Base-by-base conservation (phyloP, 2,888 invertebrate species). In the Meliscaeva auricollis region DNA sequence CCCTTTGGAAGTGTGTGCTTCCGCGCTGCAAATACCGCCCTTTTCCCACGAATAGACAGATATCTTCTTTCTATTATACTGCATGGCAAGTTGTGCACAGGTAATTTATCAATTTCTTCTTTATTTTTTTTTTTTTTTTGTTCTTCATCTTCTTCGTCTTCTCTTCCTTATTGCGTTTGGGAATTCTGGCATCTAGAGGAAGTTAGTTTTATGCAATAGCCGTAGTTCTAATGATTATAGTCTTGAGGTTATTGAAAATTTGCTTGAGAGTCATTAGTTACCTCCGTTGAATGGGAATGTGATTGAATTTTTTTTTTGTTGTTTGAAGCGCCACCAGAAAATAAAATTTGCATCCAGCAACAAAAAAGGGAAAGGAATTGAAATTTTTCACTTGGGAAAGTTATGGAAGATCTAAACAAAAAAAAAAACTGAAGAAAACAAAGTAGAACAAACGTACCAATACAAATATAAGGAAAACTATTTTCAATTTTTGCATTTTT, bases 211-310 rank as follows among this genome's bases (percentile, higher is more conserved):
- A n/a, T n/a, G 30, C 54, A 5, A 46, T 11, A 11, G 13, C 11
- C 11, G 13, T 11, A 41, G 22, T 72, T 81, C 56, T 70, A 74
- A 81, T 75, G 70, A 76, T 82, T 81, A 81, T 75, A 30, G 44
- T 56, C 22, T 44, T 82, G 72, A 76, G 66, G 76, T 82, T 82
- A 76, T 76, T 35, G 81, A 77, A 60, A 81, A 82, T 77, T 77
- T 72, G 81, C 38, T 66, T 72, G 66, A 26, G 46, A 66, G 46
- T 72, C 58, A 82, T 82, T 70, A 72, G 64, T 52, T 76, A 81
- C 66, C 22, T 56, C 35, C 58, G 20, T 44, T 48, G 58, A 76
- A 76, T 72, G n/a, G 35, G 7, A 20, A 58, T 52, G 56, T 72
- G 76, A 82, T 82, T 73, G 68, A 77, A 77, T 73, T 82, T 82